Evolutionary conservation across 2,797 vertebrate genomes (phyloP).

Genomic region (Masticophis lateralis): DNA sequence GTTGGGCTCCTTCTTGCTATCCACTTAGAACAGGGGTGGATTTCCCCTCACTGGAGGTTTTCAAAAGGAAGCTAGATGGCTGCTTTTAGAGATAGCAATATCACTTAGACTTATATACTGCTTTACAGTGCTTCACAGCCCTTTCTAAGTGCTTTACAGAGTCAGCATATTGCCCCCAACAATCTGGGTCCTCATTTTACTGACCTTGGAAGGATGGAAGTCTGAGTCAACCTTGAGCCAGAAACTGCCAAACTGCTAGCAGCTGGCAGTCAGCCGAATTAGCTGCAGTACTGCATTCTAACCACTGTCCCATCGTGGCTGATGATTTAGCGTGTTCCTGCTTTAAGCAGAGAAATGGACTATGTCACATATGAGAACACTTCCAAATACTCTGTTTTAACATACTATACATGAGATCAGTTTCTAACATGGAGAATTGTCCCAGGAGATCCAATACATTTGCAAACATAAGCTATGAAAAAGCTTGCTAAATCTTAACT

Average conservation of each 20-base stretch:
- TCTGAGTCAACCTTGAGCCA: too few species aligned
- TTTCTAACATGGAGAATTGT: background rate
- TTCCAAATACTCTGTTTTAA: background rate
- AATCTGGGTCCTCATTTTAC: too few species aligned
- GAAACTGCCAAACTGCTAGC: too few species aligned
- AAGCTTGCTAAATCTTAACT: background rate
- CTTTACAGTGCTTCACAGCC: too few species aligned
- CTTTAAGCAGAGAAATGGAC: background rate
- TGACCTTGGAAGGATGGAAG: too few species aligned
- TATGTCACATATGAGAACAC: background rate
- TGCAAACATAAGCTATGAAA: background rate
- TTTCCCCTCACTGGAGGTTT: background rate
- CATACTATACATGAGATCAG: background rate
- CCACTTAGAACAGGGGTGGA: background rate
- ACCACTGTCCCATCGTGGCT: too few species aligned
- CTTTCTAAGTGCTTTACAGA: too few species aligned
- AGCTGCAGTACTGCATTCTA: too few species aligned
- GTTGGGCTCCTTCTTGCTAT: background rate
- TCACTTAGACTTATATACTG: too few species aligned
- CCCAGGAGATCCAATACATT: background rate
- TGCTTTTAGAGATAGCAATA: background rate
- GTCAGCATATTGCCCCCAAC: too few species aligned
- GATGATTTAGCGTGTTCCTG: background rate
- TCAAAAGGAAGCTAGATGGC: background rate
- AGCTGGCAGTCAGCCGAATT: too few species aligned